Conservation (phyloP, 2,113 vertebrate genomes). For the Stegostoma tigrinum region DNA sequence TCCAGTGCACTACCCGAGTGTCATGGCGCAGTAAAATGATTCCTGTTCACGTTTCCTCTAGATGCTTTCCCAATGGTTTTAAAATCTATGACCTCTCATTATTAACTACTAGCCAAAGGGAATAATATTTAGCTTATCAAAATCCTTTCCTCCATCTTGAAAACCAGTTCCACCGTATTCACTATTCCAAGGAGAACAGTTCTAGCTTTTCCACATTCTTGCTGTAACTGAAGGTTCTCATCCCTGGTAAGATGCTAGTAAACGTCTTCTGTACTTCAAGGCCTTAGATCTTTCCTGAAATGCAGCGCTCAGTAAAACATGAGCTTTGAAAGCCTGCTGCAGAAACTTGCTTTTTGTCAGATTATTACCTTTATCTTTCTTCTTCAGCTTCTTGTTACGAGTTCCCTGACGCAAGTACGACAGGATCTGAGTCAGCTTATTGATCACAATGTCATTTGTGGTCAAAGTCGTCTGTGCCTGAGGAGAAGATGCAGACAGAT, state of each 20-base stretch:
- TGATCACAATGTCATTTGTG: slow-evolving; percentile 97
- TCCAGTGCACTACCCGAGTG: too few species aligned
- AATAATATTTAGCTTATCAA: not conserved
- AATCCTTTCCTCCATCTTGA: too few species aligned
- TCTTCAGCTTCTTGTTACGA: slow-evolving; percentile 94
- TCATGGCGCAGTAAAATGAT: not conserved
- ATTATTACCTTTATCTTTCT: slow-evolving; percentile 86
- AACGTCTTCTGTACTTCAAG: not conserved
- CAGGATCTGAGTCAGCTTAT: slow-evolving; percentile 93
- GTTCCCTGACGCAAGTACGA: slow-evolving; percentile 94
- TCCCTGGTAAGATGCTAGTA: too few species aligned
- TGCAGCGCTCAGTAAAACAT: too few species aligned
- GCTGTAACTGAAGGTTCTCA: too few species aligned
- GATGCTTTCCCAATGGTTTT: not conserved
- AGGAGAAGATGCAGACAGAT: slow-evolving; percentile 31
- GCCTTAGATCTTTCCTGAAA: not conserved
- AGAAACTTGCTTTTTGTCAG: not conserved
- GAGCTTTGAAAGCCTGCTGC: not conserved
- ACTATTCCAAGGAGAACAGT: too few species aligned
- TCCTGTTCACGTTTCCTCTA: not conserved
- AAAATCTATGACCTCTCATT: not conserved
- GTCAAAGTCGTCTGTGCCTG: slow-evolving; percentile 96
- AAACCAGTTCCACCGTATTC: too few species aligned
- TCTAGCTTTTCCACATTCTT: too few species aligned
- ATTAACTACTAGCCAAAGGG: not conserved